Evolutionary conservation across 2,888 invertebrate genomes (phyloP).

Genomic region (Anaspis maculata): DNA sequence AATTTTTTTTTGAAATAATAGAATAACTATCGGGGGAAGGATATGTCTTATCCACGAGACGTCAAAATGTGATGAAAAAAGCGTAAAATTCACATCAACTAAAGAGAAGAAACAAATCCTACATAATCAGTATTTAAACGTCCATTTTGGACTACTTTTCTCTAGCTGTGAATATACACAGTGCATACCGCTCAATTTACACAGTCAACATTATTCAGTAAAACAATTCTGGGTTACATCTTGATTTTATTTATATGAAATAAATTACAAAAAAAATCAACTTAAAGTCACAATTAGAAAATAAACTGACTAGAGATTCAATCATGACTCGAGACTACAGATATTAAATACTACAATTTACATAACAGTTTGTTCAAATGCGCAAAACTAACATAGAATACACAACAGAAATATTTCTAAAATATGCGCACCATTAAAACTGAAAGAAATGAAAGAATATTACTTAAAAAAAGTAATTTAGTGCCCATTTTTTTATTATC

Average conservation of each 20-base stretch:
- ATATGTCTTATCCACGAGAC: constrained; percentile 20
- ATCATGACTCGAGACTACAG: constrained; percentile 21
- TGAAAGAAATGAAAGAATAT: constrained; percentile 3
- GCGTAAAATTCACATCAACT: no score
- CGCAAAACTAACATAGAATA: constrained; percentile 26
- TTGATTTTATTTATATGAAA: constrained; percentile 33
- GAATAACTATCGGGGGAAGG: no score
- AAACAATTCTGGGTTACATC: constrained; percentile 28
- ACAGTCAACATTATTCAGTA: constrained; percentile 16
- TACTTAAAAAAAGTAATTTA: constrained; percentile 2
- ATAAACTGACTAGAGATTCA: constrained; percentile 17
- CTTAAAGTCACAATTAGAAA: constrained; percentile 16
- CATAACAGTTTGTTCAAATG: constrained; percentile 30
- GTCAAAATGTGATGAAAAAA: no score
- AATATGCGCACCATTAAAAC: constrained; percentile 3
- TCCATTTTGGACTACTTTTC: constrained; percentile 45
- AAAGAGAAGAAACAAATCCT: no score
- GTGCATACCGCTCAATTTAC: constrained; percentile 18
- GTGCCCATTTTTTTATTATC: no score
- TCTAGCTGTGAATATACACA: constrained; percentile 34
- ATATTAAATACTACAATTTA: constrained; percentile 31
- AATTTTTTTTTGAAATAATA: background rate
- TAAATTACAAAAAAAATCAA: constrained; percentile 31
- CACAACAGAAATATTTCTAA: constrained; percentile 9
- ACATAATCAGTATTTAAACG: no score